Base-by-base conservation (phyloP, 1,140 invertebrate genomes). In the Lysiphlebus fabarum region DNA sequence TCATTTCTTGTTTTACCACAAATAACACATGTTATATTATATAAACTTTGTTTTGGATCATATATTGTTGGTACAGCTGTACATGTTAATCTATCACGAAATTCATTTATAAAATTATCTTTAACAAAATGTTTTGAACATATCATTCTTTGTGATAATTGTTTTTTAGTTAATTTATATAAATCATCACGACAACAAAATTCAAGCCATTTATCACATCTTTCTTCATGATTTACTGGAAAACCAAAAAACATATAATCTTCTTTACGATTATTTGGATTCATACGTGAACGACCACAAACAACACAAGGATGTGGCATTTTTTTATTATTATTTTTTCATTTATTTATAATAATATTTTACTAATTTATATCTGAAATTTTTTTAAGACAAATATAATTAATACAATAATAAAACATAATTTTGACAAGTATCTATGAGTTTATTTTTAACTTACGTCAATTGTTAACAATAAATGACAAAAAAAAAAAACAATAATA, bases 221-320 rank as follows among this genome's bases (percentile, higher is more conserved):
- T 69, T 0, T 53, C 11, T 40, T 78, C 77, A 43, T 79, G 74
- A 43, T 78, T 79, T 5, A 79, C 77, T 0, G 78, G 78, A 57
- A 80, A 79, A 5, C 78, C 76, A 61, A 80, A 80, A 59, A 79
- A 80, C 57, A 72, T 74, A 41, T 80, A 80, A 10, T 80, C 78
- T 36, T 80, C 77, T 42, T 74, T 70, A 2, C 72, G 70, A 48
- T 80, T 80, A 45, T 76, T 78, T 8, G 76, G 77, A 58, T 80
- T 78, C 76, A 80, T 74, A 4, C 78, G 77, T 9, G 78, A 79
- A 65, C 78, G 75, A 12, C 78, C 78, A 59, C 78, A 80, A 5
- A 80, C 78, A 7, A 77, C 77, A 49, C 78, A 80, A 0, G 78
- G 78, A 67, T 80, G 78, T 45, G 78, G 78, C 78, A 80, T 80